Base-by-base conservation (phyloP, 1,140 invertebrate species). In the Neotoxoptera formosana region DNA sequence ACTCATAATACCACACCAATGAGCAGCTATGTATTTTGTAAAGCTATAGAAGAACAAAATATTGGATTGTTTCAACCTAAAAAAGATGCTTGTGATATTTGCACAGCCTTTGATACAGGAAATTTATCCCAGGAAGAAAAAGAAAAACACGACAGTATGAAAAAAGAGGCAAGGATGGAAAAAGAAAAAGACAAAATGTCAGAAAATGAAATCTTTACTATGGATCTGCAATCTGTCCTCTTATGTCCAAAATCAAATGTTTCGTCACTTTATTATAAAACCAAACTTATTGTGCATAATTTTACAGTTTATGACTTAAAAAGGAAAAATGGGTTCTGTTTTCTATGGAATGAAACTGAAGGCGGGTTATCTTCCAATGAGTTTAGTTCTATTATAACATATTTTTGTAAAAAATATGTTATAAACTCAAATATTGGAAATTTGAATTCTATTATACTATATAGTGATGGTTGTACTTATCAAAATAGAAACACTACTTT, bases 271-370 rank as follows among this genome's bases (percentile, higher is more conserved):
- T 67, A 67, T n/a, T 67, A 67, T n/a, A 30, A 67, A 67, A 67
- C 60, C 7, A 67, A 67, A 67, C 9, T 67, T 1, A n/a, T 67
- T 30, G 60, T 67, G 20, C 53, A 56, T 23, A 56, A 56, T 7
- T 56, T 56, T 23, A 56, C 53, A 23, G 21, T 56, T 56, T 93
- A 93, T 90, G 83, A 94, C 36, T 45, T 94, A 34, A 89, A 89
- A 45, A 93, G 47, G 60, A 53, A 94, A 30, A 47, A 67, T 11
- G 94, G 92, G 25, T 94, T 81, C 90, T 94, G 94, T 93, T 95
- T 94, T 48, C 25, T 87, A 47, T 87, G 84, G 41, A 87, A 87
- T 48, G 84, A 87, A 23, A 30, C 84, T 21, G 41, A 47, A 87
- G 94, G 94, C 36, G 94, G 76, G 17, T 36, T 81, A 34, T 34